These are phyloP conservation scores for Pseudorectes ferrugineus DNA, from an alignment of 2,113 vertebrate genomes.

Conservation along the genomic window DNA sequence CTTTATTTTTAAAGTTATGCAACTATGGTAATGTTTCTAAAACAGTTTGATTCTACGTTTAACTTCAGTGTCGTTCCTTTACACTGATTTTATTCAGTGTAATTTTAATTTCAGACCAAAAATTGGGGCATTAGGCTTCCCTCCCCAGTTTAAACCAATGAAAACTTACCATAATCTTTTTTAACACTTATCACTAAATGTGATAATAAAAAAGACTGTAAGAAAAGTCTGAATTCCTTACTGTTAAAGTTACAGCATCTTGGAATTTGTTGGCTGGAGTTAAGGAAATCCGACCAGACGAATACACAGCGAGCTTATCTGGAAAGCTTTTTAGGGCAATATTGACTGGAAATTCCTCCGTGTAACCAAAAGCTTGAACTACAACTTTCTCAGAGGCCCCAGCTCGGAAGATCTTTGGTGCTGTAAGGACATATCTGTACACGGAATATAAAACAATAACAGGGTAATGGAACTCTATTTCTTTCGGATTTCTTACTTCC, in stretches of 20 bases:
- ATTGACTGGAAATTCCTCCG: constrained; percentile 60
- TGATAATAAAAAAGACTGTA: background rate
- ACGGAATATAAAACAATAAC: background rate
- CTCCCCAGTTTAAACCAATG: background rate
- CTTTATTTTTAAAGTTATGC: background rate
- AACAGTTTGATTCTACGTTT: background rate
- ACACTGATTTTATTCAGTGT: background rate
- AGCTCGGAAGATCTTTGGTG: constrained; percentile 76
- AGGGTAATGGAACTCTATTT: background rate
- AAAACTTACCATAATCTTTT: background rate
- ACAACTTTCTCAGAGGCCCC: constrained; percentile 81
- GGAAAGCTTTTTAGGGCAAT: constrained; percentile 82
- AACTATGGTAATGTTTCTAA: background rate
- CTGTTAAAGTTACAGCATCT: constrained; percentile 69
- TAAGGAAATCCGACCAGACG: constrained; percentile 58
- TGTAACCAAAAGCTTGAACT: constrained; percentile 82
- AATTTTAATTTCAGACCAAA: background rate
- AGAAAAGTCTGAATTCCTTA: constrained; percentile 59
- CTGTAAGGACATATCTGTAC: constrained; percentile 84
- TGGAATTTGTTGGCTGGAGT: constrained; percentile 78
- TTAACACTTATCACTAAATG: background rate
- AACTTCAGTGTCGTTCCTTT: background rate
- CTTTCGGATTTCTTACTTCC: background rate
- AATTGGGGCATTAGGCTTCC: background rate
- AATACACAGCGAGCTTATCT: constrained; percentile 57